Percentiles rank a stretch among this genome's conserved stretches.
phyloP scores from a whole-genome alignment of 2,797 vertebrate species.

The Premnoplex brunnescens region DNA sequence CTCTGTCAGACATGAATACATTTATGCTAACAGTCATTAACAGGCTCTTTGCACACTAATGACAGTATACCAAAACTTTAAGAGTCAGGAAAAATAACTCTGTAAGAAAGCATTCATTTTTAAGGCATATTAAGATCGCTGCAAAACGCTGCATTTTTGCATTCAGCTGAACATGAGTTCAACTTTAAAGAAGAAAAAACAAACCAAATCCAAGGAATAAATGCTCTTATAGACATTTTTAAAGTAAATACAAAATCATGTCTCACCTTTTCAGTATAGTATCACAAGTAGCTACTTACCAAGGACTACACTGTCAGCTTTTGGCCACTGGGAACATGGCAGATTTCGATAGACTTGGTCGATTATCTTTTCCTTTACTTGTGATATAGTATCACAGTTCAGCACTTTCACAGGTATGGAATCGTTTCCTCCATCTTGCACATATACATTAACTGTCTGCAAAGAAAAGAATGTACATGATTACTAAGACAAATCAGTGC shows the following conservation, averaged over 20 bases:
- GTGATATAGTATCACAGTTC: conserved; percentile 96
- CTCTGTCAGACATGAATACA: conserved; percentile 54
- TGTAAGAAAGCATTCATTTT: not conserved
- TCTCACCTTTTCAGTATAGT: not conserved
- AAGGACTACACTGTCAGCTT: conserved; percentile 91
- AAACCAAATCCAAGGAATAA: not conserved
- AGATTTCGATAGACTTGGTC: conserved; percentile 95
- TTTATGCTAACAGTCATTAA: conserved; percentile 52
- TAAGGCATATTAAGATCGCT: not conserved
- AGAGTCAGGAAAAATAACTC: not conserved
- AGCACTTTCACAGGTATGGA: conserved; percentile 93
- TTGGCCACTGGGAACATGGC: conserved; percentile 92
- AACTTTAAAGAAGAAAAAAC: not conserved
- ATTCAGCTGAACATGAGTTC: not conserved
- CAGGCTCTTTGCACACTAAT: conserved; percentile 26
- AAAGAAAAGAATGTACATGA: not conserved
- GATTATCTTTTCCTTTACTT: conserved; percentile 98
- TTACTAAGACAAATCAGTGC: not conserved
- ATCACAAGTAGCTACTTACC: conserved; percentile 77
- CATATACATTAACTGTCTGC: conserved; percentile 92
- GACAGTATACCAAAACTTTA: conserved; percentile 17
- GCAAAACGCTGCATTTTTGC: not conserved
- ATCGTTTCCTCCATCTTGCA: conserved; percentile 90
- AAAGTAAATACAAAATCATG: not conserved
- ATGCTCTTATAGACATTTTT: not conserved